Conservation (phyloP, 2,797 vertebrate genomes). For the Falco peregrinus region DNA sequence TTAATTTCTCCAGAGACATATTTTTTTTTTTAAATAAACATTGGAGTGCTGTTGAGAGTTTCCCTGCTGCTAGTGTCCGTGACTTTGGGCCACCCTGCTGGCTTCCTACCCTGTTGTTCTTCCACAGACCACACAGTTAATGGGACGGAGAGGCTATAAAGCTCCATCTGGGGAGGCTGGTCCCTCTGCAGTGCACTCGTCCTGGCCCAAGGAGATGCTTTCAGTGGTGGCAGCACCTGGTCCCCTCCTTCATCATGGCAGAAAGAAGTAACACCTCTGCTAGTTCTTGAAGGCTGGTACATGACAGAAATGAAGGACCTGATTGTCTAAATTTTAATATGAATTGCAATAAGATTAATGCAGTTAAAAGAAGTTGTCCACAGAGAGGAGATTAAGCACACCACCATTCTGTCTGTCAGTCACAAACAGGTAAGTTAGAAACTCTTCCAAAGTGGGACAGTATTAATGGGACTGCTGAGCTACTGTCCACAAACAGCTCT, state of each 20-base stretch:
- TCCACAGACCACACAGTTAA: background rate
- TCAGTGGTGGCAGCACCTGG: background rate
- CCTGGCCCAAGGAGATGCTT: background rate
- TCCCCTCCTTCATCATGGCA: background rate
- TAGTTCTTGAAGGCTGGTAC: background rate
- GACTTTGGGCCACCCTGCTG: background rate
- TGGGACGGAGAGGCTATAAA: background rate
- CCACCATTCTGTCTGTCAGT: background rate
- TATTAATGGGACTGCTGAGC: background rate
- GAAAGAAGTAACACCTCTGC: background rate
- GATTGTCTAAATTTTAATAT: background rate
- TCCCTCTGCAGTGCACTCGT: fast-evolving
- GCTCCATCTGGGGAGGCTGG: background rate
- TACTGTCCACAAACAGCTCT: background rate
- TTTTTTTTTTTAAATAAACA: background rate
- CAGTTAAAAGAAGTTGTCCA: background rate
- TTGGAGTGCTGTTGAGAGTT: background rate
- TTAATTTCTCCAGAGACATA: background rate
- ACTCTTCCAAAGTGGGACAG: background rate
- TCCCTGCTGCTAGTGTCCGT: background rate
- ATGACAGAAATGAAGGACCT: background rate
- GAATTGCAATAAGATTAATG: background rate
- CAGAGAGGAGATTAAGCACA: background rate
- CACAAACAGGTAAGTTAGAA: background rate
- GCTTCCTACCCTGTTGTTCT: background rate